Evolutionary conservation across 2,888 invertebrate genomes (phyloP), one percentile per base, ranked within the genome.

Genomic region (Drosophila incognita): DNA sequence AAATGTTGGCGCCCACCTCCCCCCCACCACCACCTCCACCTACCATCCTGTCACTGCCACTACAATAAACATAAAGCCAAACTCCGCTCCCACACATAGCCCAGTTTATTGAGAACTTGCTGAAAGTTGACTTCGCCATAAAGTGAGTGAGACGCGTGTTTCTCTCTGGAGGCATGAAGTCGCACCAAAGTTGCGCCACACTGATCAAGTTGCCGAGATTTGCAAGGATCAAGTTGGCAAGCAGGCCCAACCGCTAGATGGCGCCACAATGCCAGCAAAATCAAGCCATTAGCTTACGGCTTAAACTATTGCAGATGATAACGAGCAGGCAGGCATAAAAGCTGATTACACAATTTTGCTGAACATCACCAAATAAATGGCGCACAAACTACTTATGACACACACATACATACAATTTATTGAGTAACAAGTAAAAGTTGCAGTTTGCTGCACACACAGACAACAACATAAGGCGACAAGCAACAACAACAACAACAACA

Each of bases 91-190:
- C 24, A 24, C 46, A 31, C 27, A 40, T 59, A 46, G 61, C 62
- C 61, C 65, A 75, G 76, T 79, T 78, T 72, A 78, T 66, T 69
- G 73, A 42, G 54, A 79, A 79, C 73, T 79, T 76, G 69, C 60
- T 52, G 27, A 73, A 79, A 73, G 65, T 79, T 79, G 60, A 76
- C 68, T 76, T 60, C 72, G 54, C 70, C 59, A 24, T 10, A 15
- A n/a, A 33, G 52, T 21, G 21, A 18, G 18, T 18, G 35, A 24
- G 10, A 5, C 5, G 21, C 27, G 27, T 46, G 56, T 62, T 38
- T 54, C 64, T 40, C 71, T 42, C 42, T 42, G 4, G 21, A 11
- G 21, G 21, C n/a, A 40, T 5, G 21, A 40, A 40, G 40, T 21
- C 21, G 21, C 42, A 11, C 42, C 54, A 72, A 77, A 69, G 58